phyloP scores from a whole-genome alignment of 2,113 vertebrate species.

The Casuarius casuarius region DNA sequence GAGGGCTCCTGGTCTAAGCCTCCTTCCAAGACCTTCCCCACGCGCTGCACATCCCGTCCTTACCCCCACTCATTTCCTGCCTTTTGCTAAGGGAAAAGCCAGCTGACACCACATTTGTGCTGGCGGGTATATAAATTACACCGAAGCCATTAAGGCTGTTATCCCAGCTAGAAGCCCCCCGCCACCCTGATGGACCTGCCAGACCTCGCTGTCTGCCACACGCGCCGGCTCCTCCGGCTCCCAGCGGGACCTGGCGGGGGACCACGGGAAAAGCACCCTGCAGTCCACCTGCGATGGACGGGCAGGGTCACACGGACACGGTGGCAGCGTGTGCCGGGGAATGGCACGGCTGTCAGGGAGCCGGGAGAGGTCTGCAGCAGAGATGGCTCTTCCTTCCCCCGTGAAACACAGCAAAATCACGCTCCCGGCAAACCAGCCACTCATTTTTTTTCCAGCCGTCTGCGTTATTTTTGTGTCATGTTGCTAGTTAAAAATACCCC shows the following conservation, averaged over 20 bases:
- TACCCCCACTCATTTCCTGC: neutral
- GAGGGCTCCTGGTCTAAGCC: neutral
- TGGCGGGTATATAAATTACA: neutral
- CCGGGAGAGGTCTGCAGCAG: neutral
- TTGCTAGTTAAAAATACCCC: constrained; percentile 42
- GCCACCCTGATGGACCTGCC: neutral
- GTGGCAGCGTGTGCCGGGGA: neutral
- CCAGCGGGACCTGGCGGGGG: neutral
- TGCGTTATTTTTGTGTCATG: neutral
- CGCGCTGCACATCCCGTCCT: neutral
- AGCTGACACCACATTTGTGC: neutral
- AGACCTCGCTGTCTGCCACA: neutral
- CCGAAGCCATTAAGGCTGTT: neutral
- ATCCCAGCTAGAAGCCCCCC: neutral
- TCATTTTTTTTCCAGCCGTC: neutral
- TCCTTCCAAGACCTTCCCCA: constrained; percentile 1
- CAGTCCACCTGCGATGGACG: neutral
- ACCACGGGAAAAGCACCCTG: neutral
- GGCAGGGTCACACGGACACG: neutral
- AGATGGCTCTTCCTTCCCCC: neutral
- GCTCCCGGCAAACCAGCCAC: neutral
- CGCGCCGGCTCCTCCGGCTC: fast-evolving
- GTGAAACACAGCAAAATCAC: neutral
- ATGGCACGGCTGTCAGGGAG: neutral
- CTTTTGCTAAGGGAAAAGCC: neutral